Base-by-base conservation (phyloP, 2,888 invertebrate species). In the Siphonodentalium dalli region DNA sequence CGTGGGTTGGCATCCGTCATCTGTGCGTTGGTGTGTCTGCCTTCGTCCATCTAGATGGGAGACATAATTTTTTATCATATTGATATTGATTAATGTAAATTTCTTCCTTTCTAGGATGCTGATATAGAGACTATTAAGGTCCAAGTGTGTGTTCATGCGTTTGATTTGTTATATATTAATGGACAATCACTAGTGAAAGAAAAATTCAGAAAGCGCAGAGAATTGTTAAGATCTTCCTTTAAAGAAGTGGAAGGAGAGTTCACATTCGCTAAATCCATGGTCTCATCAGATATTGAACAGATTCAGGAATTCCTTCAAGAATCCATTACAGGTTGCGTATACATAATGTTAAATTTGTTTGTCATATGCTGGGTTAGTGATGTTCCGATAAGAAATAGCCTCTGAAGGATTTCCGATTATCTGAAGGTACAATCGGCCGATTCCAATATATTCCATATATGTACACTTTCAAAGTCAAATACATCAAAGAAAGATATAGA, bases 121-220 rank as follows among this genome's bases (percentile, higher is more conserved):
- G 86, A 85, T 66, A 88, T 88, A 70, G 81, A 85, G 0, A 88
- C 90, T 42, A 91, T 91, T 55, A 90, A 90, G 80, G 90, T 92
- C 0, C 90, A 91, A 80, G 95, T 99, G 26, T 96, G 96, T 78
- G 90, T 99, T 27, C 98, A 92, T 83, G 91, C 95, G 82, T 99
- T 99, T 83, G 99, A 99, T 85, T 84, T 99, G 66, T 85, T 99
- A 20, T 96, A 90, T 79, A 85, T 97, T 11, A 97, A 99, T 84
- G 96, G 92, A 0, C 84, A 87, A 69, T 84, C 96, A 2, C 84
- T 98, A 26, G 93, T 97, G 1, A 86, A 87, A 42, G 84, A 89
- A 59, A 88, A 94, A 5, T 89, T 98, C 58, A 79, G 84, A 0
- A 86, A 87, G 68, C 84, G 98, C 1, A 85, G 98, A n/a, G 82